Evolutionary conservation across 2,797 vertebrate genomes (phyloP), one percentile per base, ranked within the genome.

Genomic region (Iguana delicatissima): DNA sequence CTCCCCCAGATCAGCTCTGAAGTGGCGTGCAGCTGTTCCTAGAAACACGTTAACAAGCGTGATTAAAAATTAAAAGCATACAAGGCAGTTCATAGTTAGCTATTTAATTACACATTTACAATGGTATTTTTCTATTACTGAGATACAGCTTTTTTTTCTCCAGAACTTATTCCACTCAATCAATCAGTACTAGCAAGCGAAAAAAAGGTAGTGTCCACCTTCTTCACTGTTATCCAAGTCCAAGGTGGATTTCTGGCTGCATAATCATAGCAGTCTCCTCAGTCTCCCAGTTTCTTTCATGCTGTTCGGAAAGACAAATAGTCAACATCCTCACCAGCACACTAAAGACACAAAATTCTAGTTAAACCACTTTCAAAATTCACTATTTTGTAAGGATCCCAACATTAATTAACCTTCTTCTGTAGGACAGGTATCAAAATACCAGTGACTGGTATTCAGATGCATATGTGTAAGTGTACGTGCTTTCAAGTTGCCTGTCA

Each of bases 1-100:
- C 6, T 46, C 24, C 24, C 29, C 18, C 18, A 69, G 62, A 73
- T 7, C 7, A 20, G 29, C 20, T 9, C 7, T 26, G 32, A 69
- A 72, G 29, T 38, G 20, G 4, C 35, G 14, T 59, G 69, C 62
- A 46, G 12, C 64, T 72, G 35, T 90, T 89, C 24, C 46, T 73
- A 12, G 76, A 80, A 90, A 85, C 20, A 80, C 0, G 26, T 80
- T 90, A 85, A 85, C 62, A 79, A 80, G 10, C 18, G 72, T 6
- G 26, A 72, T 80, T 90, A 85, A 84, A 89, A 84, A 84, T 84
- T 89, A 84, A 89, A 89, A 77, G 57, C 22, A 80, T 59, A n/a
- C 24, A 85, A 38, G 50, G 83, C 62, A 69, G 24, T 80, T 59
- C n/a, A 89, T 42, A 26, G 76, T 72, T 90, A 89, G 55, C 38